phyloP scores from a whole-genome alignment of 2,113 vertebrate species.

The Neopipo cinnamomea region DNA sequence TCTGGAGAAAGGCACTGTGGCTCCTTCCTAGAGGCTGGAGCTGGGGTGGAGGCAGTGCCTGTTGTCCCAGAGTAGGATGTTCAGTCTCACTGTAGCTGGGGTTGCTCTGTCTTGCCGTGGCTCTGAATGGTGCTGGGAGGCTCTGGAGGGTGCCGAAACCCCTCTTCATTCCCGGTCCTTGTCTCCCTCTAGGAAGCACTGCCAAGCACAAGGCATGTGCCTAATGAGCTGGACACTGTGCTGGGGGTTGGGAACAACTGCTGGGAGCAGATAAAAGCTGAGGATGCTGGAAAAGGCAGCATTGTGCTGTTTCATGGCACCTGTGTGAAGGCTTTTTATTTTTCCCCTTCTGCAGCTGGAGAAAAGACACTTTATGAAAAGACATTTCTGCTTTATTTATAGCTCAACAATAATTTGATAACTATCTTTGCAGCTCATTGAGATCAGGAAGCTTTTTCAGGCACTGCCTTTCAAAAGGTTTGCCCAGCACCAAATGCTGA shows the following conservation, averaged over 20 bases:
- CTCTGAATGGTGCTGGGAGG: accelerated
- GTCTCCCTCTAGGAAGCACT: neutral
- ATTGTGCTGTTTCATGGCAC: neutral
- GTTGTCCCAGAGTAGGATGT: neutral
- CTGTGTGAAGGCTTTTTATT: neutral
- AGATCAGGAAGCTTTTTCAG: neutral
- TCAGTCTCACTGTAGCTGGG: neutral
- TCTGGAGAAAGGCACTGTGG: neutral
- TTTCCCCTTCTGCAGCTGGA: neutral
- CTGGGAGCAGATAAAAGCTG: neutral
- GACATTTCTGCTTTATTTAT: neutral
- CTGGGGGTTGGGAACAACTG: accelerated
- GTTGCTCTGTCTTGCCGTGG: neutral
- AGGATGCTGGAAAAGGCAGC: neutral
- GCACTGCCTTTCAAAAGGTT: neutral
- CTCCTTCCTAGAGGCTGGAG: neutral
- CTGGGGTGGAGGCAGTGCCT: neutral
- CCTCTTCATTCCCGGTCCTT: neutral
- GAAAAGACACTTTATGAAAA: neutral
- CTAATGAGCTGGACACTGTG: neutral
- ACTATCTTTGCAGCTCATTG: neutral
- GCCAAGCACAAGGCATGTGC: neutral
- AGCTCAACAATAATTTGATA: neutral
- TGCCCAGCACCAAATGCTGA: neutral
- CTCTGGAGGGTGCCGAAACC: neutral